phyloP scores from a whole-genome alignment of 1,140 invertebrate species.

The Cotesia vestalis region DNA sequence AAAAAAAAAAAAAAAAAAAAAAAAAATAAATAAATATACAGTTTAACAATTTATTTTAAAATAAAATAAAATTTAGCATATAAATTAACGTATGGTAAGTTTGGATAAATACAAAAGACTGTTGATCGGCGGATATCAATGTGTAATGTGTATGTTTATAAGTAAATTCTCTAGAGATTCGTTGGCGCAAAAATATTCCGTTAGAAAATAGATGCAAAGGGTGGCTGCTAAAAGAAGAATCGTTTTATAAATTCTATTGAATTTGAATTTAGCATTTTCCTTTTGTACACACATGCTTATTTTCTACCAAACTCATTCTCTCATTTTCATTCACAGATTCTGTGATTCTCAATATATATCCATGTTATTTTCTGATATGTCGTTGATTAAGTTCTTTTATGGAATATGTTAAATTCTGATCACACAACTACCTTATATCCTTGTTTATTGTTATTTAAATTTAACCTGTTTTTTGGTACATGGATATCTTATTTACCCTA shows the following conservation, averaged over 20 bases:
- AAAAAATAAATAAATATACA: too few relatives aligned
- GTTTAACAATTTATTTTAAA: too few relatives aligned
- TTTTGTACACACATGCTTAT: slow-evolving; percentile 28
- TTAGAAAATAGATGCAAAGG: not conserved
- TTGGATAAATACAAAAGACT: too few relatives aligned
- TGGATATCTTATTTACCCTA: too few relatives aligned
- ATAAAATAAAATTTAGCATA: too few relatives aligned
- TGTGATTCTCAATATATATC: too few relatives aligned
- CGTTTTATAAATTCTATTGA: slow-evolving; percentile 43
- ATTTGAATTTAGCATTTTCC: slow-evolving; percentile 37
- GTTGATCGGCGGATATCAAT: too few relatives aligned
- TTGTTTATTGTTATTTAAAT: slow-evolving; percentile 51
- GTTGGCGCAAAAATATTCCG: not conserved
- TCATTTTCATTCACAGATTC: too few relatives aligned
- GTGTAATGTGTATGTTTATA: slow-evolving; percentile 3
- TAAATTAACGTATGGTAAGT: too few relatives aligned
- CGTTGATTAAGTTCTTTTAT: not conserved
- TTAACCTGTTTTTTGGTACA: slow-evolving; percentile 12
- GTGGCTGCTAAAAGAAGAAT: slow-evolving; percentile 31
- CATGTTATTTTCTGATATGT: too few relatives aligned
- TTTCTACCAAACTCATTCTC: not conserved
- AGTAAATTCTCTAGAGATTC: slow-evolving; percentile 9
- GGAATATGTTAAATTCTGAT: slow-evolving; percentile 15
- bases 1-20: too few relatives aligned
- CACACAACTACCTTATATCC: slow-evolving; percentile 48